These are phyloP conservation scores for Hypomecis atomaria DNA, from an alignment of 2,888 invertebrate species.

Conservation along the genomic window DNA sequence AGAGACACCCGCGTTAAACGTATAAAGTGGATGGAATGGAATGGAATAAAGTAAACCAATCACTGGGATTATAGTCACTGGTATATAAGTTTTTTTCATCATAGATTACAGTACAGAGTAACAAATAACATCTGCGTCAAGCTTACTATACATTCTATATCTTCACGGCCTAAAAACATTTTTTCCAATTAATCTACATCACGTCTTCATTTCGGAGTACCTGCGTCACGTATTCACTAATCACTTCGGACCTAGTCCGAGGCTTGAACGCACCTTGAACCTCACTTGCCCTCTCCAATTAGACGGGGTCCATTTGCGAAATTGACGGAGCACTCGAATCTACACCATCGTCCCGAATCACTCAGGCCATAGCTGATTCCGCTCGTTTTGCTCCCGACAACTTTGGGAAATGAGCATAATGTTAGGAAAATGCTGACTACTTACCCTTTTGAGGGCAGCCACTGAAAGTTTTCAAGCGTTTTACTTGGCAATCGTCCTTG, in stretches of 20 bases:
- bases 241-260: not conserved
- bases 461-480: slow-evolving; percentile 9
- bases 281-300: slow-evolving; percentile 42
- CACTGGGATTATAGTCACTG: too few species aligned
- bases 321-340: slow-evolving; percentile 44
- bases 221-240: not conserved
- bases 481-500: not conserved
- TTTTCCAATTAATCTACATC: too few species aligned
- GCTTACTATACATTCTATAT: too few species aligned
- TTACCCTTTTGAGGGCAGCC: slow-evolving; percentile 12
- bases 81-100: too few species aligned
- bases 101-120: too few species aligned
- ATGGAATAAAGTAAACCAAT: too few species aligned
- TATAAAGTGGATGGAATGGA: too few species aligned
- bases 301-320: slow-evolving; percentile 45
- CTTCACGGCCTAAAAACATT: too few species aligned
- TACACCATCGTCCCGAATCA: slow-evolving; percentile 36
- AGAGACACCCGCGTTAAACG: too few species aligned
- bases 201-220: too few species aligned
- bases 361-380: slow-evolving; percentile 26
- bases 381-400: slow-evolving; percentile 23
- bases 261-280: slow-evolving; percentile 17
- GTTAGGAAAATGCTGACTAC: slow-evolving; percentile 22
- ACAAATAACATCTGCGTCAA: too few species aligned
- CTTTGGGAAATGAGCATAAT: slow-evolving; percentile 20